Conservation (phyloP, 2,113 vertebrate species). For the Phasianus colchicus region DNA sequence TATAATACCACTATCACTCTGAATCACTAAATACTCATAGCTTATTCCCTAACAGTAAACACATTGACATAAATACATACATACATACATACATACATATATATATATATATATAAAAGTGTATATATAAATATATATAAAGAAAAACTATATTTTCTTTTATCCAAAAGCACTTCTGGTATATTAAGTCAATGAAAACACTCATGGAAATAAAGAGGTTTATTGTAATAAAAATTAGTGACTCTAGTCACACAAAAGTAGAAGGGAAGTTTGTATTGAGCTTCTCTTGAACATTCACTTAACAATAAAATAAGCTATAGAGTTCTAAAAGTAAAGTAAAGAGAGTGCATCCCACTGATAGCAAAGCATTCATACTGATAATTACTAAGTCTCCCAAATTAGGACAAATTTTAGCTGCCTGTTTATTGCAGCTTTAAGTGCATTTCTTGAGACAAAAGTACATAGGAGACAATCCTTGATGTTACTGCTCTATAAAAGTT, state of each 20-base stretch:
- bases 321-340: not conserved
- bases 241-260: rapidly evolving
- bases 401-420: not conserved
- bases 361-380: not conserved
- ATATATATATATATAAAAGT: not conserved
- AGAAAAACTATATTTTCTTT: not conserved
- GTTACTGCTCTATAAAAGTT: conserved; percentile 16
- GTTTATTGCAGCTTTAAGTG: not conserved
- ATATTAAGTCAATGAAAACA: not conserved
- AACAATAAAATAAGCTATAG: not conserved
- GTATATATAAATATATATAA: too few relatives aligned
- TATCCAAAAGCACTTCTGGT: not conserved
- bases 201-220: not conserved
- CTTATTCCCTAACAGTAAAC: not conserved
- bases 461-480: not conserved
- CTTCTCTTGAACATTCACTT: not conserved
- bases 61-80: not conserved
- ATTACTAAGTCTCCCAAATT: not conserved
- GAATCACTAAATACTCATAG: not conserved
- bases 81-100: not conserved
- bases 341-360: not conserved
- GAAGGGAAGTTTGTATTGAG: not conserved
- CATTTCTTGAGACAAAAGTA: not conserved
- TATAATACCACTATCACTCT: not conserved
- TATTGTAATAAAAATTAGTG: not conserved